Base-by-base conservation (phyloP, 1,140 invertebrate species). In the Melipona quadrifasciata region DNA sequence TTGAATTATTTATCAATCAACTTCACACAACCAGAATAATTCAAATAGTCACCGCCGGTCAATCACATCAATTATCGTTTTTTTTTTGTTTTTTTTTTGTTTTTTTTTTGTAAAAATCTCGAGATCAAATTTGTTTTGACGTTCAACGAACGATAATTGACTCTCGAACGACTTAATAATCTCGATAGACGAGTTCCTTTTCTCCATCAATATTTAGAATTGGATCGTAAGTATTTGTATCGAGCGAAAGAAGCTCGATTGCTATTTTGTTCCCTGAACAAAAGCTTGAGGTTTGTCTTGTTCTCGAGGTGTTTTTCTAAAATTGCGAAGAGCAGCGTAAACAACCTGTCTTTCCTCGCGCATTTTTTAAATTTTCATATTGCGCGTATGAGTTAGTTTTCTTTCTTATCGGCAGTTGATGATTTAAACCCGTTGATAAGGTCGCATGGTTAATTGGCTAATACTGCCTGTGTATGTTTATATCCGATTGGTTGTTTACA, bases 401-500 rank as follows among this genome's bases (percentile, higher is more conserved):
- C 53, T 61, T 47, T 51, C 12, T 78, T 78, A 78, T 65, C 76
- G 58, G 27, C 65, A 24, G 39, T 47, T 31, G n/a, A 17, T 24
- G 10, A 51, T 51, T 78, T 34, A 57, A 57, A 53, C 53, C 19
- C 11, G 6, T 10, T 21, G 64, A 55, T 79, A 79, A 47, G 0
- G 39, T 39, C 8, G 31, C 8, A 10, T 47, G 0, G 39, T 6
- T 47, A 47, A 47, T 47, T 47, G 39, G 8, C 8, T 47, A 47
- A 47, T 47, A 47, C 39, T 8, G 8, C 8, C 6, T 47, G 39
- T 47, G 39, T 8, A 47, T 47, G 39, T 65, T 34, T 82, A 19
- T 55, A 80, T 65, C 6, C 27, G 11, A 10, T 57, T 16, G 10
- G 31, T 10, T 82, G 72, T 82, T 76, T 76, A 82, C 55, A 57